phyloP scores from a whole-genome alignment of 2,888 invertebrate species.

The Panzeria rudis region DNA sequence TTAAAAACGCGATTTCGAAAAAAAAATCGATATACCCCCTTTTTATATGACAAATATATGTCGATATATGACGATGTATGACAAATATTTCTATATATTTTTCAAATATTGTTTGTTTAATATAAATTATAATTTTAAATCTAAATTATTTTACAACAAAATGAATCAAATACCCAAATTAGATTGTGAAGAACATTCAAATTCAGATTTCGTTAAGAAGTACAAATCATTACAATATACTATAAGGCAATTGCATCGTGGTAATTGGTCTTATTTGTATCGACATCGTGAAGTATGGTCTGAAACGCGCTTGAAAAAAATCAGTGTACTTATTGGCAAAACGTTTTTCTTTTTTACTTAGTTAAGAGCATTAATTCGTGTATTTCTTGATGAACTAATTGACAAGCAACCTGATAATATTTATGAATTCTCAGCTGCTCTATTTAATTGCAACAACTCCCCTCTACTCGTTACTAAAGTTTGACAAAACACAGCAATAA shows the following conservation, averaged over 20 bases:
- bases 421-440: slow-evolving; percentile 75
- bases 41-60: no score
- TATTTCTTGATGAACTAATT: slow-evolving; percentile 76
- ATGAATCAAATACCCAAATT: slow-evolving; percentile 41
- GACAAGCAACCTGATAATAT: slow-evolving; percentile 75
- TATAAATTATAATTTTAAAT: background rate
- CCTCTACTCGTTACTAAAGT: slow-evolving; percentile 75
- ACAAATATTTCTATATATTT: no score
- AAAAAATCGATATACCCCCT: no score
- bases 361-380: slow-evolving; percentile 79
- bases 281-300: slow-evolving; percentile 60
- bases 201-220: slow-evolving; percentile 13
- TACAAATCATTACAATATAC: slow-evolving; percentile 12
- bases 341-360: slow-evolving; percentile 37
- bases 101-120: no score
- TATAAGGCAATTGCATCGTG: slow-evolving; percentile 39
- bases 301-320: background rate
- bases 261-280: slow-evolving; percentile 49
- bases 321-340: background rate
- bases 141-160: background rate
- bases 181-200: slow-evolving; percentile 16
- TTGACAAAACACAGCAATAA: background rate
- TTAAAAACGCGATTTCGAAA: no score
- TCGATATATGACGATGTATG: no score
- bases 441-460: slow-evolving; percentile 76